These are phyloP conservation scores for Chelonus insularis DNA, from an alignment of 1,140 invertebrate genomes.

Conservation along the genomic window DNA sequence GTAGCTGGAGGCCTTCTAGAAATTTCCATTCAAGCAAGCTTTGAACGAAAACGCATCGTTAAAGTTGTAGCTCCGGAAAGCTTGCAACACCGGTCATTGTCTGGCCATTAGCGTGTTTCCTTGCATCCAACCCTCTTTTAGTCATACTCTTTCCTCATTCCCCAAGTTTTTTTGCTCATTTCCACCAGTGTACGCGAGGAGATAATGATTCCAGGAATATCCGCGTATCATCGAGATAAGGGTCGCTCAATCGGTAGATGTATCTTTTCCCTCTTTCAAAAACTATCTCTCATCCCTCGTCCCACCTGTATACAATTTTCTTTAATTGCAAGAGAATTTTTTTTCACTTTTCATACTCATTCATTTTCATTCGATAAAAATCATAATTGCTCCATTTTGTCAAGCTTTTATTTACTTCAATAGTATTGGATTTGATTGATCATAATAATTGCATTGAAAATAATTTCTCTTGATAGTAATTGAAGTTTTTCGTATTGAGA, in stretches of 20 bases:
- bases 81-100: constrained; percentile 32
- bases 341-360: neutral
- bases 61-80: constrained; percentile 29
- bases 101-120: constrained; percentile 36
- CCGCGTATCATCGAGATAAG: constrained; percentile 18
- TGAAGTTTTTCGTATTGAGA: too few relatives aligned
- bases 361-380: too few relatives aligned
- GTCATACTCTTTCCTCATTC: neutral
- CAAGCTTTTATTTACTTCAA: neutral
- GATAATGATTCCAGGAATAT: constrained; percentile 27
- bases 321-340: neutral
- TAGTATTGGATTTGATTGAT: too few relatives aligned
- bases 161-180: constrained; percentile 1
- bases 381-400: too few relatives aligned
- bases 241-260: neutral
- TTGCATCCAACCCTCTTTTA: neutral
- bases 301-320: neutral
- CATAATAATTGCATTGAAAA: too few relatives aligned
- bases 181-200: constrained; percentile 11
- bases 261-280: neutral
- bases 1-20: neutral
- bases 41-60: constrained; percentile 29
- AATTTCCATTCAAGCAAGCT: constrained; percentile 20
- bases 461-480: too few relatives aligned
- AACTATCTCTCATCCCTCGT: neutral